Evolutionary conservation across 2,888 invertebrate species (phyloP).

Genomic region (Notodonta dromedarius): DNA sequence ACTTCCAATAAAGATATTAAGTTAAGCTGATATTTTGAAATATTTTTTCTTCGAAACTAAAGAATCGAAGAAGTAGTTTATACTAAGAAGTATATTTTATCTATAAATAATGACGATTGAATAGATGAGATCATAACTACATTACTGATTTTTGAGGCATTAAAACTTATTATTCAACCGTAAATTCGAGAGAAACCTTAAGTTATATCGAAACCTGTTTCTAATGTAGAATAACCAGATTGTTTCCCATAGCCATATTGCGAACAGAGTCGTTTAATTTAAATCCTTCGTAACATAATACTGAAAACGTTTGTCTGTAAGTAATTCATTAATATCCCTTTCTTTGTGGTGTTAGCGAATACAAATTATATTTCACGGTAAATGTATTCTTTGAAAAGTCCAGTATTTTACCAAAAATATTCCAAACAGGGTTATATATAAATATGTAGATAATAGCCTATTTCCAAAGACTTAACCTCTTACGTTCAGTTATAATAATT

Average conservation of each 20-base stretch:
- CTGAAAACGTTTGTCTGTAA: neutral
- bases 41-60: neutral
- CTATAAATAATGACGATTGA: neutral
- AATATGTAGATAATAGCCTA: no score
- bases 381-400: no score
- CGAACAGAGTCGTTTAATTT: slow-evolving; percentile 13
- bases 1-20: no score
- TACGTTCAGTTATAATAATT: no score
- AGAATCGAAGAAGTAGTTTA: neutral
- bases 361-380: no score
- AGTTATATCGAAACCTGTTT: slow-evolving; percentile 28
- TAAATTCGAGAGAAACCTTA: slow-evolving; percentile 18
- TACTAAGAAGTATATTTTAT: neutral
- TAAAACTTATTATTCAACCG: slow-evolving; percentile 15
- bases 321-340: neutral
- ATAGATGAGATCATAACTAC: slow-evolving; percentile 15
- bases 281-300: neutral
- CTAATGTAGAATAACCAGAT: slow-evolving; percentile 31
- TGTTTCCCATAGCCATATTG: slow-evolving; percentile 27
- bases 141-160: slow-evolving; percentile 17
- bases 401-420: no score
- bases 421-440: no score
- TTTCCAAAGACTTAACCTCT: no score
- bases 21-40: neutral
- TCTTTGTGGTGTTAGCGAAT: no score